phyloP scores from a whole-genome alignment of 2,113 vertebrate genomes.

The Ictalurus punctatus region DNA sequence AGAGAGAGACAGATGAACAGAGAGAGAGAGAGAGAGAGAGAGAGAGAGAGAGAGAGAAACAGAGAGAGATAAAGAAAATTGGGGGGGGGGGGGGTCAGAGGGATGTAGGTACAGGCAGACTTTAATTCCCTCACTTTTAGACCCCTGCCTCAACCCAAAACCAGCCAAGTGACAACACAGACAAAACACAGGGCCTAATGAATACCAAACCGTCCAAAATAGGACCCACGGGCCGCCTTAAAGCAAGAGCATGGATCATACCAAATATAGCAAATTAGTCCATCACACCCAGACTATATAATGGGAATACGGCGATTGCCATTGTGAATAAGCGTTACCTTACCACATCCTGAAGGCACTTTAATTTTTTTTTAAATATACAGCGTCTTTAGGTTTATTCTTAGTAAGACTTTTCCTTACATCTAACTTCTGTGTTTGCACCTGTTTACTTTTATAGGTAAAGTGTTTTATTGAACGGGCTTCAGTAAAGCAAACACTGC shows the following conservation, averaged over 20 bases:
- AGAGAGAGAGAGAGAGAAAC: too few relatives aligned
- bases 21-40: too few relatives aligned
- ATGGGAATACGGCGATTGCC: background rate
- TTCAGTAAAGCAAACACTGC: background rate
- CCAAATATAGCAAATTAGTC: slow-evolving; percentile 58
- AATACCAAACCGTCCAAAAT: slow-evolving; percentile 56
- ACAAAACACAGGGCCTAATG: slow-evolving; percentile 61
- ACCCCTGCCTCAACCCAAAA: slow-evolving; percentile 55
- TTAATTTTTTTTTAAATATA: background rate
- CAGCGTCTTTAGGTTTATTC: background rate
- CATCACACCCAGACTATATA: slow-evolving; percentile 24
- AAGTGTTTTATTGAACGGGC: background rate
- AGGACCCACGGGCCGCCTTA: slow-evolving; percentile 46
- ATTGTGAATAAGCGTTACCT: background rate
- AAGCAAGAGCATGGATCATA: slow-evolving; percentile 45
- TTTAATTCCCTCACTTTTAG: slow-evolving; percentile 48
- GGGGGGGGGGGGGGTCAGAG: slow-evolving; percentile 31
- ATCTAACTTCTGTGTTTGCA: background rate
- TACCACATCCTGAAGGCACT: background rate
- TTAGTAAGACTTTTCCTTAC: too few relatives aligned
- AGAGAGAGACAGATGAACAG: background rate
- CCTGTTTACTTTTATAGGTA: slow-evolving; percentile 3
- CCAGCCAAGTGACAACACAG: slow-evolving; percentile 59
- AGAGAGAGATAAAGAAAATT: slow-evolving; percentile 26
- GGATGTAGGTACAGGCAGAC: slow-evolving; percentile 48